These are phyloP conservation scores for Epiblema foenella DNA, from an alignment of 2,888 invertebrate species.

Conservation along the genomic window DNA sequence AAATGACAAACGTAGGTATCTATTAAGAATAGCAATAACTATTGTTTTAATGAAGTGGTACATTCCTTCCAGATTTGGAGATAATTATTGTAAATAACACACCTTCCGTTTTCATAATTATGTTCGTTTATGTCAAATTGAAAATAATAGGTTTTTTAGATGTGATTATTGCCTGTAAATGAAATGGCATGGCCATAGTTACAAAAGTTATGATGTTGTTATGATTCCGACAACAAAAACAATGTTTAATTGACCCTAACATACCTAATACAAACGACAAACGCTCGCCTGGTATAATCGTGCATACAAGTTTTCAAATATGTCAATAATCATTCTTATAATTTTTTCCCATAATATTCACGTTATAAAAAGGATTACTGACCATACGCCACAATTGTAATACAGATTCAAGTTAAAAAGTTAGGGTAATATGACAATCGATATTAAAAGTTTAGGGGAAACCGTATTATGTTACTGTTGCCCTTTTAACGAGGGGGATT, in stretches of 20 bases:
- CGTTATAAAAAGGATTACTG: slow-evolving; percentile 9
- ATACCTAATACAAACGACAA: neutral
- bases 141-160: neutral
- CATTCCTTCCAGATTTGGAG: no score
- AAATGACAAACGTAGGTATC: neutral
- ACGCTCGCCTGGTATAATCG: neutral
- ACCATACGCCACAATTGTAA: slow-evolving; percentile 4
- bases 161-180: neutral
- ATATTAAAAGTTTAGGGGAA: slow-evolving; percentile 44
- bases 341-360: neutral
- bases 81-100: slow-evolving; percentile 1
- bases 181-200: neutral
- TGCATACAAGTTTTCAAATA: slow-evolving; percentile 14
- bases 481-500: slow-evolving; percentile 55
- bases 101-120: neutral
- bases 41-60: neutral
- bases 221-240: neutral
- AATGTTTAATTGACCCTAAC: neutral
- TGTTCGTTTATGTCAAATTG: neutral
- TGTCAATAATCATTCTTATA: neutral
- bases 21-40: neutral
- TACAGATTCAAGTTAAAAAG: slow-evolving; percentile 30
- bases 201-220: neutral
- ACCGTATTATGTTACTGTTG: slow-evolving; percentile 43
- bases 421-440: slow-evolving; percentile 44